Conservation (phyloP, 1,140 invertebrate genomes). For the Choristoneura fumiferana region DNA sequence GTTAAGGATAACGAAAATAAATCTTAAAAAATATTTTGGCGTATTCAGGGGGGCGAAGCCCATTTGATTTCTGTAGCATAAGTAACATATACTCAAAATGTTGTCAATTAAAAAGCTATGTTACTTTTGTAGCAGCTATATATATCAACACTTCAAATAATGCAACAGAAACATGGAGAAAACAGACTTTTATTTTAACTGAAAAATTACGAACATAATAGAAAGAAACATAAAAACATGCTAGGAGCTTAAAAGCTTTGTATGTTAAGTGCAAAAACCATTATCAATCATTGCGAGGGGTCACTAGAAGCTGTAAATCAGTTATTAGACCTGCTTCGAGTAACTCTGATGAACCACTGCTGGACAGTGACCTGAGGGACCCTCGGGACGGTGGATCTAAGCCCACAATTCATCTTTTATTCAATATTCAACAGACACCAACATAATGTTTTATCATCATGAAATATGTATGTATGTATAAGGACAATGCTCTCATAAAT, state of each 20-base stretch:
- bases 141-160: no score
- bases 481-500: no score
- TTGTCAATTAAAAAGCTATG: no score
- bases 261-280: slow-evolving; percentile 21
- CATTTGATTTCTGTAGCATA: no score
- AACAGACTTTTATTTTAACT: background rate
- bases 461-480: background rate
- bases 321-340: slow-evolving; percentile 60
- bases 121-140: no score
- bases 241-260: slow-evolving; percentile 27
- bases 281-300: slow-evolving; percentile 29
- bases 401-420: slow-evolving; percentile 40
- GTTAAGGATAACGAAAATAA: no score
- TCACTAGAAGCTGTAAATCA: slow-evolving; percentile 43
- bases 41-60: no score
- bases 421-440: background rate
- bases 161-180: background rate
- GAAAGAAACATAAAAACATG: slow-evolving; percentile 29
- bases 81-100: no score
- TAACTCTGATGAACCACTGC: slow-evolving; percentile 70
- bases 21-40: no score
- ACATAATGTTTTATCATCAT: background rate
- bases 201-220: slow-evolving; percentile 21
- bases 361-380: slow-evolving; percentile 74
- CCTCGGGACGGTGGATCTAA: slow-evolving; percentile 75